Evolutionary conservation across 2,888 invertebrate genomes (phyloP), one percentile per base, ranked within the genome.

Genomic region (Dioctria rufipes): DNA sequence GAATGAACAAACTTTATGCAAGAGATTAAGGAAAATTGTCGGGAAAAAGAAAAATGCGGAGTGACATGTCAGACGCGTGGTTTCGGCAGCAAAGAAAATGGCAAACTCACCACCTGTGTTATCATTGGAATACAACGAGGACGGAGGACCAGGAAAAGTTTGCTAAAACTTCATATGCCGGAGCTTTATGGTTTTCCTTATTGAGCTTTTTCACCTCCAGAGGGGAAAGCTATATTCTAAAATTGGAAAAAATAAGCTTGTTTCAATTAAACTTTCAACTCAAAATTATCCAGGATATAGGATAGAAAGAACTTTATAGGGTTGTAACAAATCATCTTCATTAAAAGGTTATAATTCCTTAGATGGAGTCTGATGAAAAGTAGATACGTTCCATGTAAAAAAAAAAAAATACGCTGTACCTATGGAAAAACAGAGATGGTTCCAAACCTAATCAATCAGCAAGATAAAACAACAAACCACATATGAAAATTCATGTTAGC

Each of bases 41-140:
- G 77, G 61, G 49, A 63, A 46, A 61, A 77, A 63, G 63, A 49
- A 77, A 77, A 77, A 42, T 46, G 8, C 63, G 63, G 49, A 77
- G 77, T 77, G 77, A 77, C 77, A 77, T 77, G 46, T 77, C 63
- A 61, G 63, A 49, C 77, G 77, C 77, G 63, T 77, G 77, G 46
- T 63, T 39, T 77, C 77, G 49, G 46, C 63, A 39, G 49, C 61
- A 77, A 77, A 51, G 77, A 63, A 77, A 63, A 61, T 77, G 49
- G 63, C 77, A 77, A 49, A 77, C 77, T 77, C 77, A 77, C 77
- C 63, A 63, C 60, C 73, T 40, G 6, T 13, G 51, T 77, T 77
- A 77, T 77, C 77, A 77, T 43, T 77, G 25, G 61, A 75, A 77
- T 4, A 25, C 13, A 75, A 43, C 25, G 43, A 60, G n/a, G 2